Evolutionary conservation across 2,888 invertebrate genomes (phyloP).

Genomic region (Tenodera sinensis): DNA sequence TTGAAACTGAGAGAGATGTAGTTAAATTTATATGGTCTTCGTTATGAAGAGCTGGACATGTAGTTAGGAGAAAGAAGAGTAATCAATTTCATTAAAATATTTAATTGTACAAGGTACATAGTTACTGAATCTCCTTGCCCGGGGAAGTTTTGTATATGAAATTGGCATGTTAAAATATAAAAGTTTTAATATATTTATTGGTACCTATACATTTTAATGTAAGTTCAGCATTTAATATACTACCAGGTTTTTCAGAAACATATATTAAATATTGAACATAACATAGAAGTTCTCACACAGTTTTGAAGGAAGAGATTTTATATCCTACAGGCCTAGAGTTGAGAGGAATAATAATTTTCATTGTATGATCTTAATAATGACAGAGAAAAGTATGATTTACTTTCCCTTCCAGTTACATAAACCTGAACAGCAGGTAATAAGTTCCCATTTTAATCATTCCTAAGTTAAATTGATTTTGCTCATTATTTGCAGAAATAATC

Average conservation of each 20-base stretch:
- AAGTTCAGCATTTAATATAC: not conserved
- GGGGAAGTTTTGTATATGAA: not conserved
- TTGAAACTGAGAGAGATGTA: not conserved
- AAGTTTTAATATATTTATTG: not conserved
- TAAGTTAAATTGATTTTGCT: no score
- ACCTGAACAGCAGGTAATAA: no score
- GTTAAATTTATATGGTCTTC: not conserved
- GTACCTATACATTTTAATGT: not conserved
- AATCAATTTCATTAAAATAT: not conserved
- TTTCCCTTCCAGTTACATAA: no score
- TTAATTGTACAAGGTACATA: not conserved
- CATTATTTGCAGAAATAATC: not conserved
- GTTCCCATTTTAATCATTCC: no score
- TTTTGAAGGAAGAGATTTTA: not conserved
- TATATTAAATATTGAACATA: not conserved
- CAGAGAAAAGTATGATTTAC: not conserved
- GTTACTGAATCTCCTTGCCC: not conserved
- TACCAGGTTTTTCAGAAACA: not conserved
- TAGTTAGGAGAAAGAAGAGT: not conserved
- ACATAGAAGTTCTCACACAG: not conserved
- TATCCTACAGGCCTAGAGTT: not conserved
- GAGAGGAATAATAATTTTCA: not conserved
- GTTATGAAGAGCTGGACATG: not conserved
- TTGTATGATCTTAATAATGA: not conserved
- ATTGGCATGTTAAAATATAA: not conserved